These are phyloP conservation scores for Hirudinaria manillensis DNA, from an alignment of 2,888 invertebrate species.

Conservation along the genomic window DNA sequence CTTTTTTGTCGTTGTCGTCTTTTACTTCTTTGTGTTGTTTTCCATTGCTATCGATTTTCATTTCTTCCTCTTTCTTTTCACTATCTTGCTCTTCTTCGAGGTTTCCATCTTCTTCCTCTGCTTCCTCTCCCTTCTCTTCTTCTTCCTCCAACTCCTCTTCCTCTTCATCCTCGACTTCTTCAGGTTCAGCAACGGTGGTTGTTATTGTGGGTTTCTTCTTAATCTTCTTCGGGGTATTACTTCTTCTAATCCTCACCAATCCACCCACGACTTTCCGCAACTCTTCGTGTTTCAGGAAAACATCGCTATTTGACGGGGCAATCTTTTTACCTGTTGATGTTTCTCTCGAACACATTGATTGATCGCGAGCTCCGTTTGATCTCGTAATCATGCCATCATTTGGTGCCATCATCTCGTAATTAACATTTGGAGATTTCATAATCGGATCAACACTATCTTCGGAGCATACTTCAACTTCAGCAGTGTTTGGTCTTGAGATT, in stretches of 20 bases:
- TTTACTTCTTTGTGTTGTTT: conserved; percentile 10
- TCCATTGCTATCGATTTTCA: conserved; percentile 13
- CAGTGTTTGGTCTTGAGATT: too few relatives aligned
- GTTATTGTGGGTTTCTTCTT: not conserved
- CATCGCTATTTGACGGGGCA: not conserved
- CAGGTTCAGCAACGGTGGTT: not conserved
- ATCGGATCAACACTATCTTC: too few relatives aligned
- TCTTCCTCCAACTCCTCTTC: not conserved
- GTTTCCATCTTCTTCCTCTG: not conserved
- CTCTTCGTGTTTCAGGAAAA: not conserved
- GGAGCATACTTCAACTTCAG: too few relatives aligned
- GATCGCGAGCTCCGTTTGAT: too few relatives aligned
- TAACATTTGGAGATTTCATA: too few relatives aligned
- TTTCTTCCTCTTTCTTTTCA: not conserved
- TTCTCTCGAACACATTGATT: not conserved
- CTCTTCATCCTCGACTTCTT: not conserved
- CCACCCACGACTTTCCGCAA: not conserved
- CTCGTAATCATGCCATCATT: too few relatives aligned
- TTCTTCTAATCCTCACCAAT: not conserved
- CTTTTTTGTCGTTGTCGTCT: conserved; percentile 3
- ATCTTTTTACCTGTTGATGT: conserved; percentile 23
- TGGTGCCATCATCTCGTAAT: too few relatives aligned
- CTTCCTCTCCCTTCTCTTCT: not conserved
- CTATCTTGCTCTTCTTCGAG: not conserved
- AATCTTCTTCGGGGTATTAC: not conserved